Base-by-base conservation (phyloP, 2,797 vertebrate species). In the Helostoma temminkii region DNA sequence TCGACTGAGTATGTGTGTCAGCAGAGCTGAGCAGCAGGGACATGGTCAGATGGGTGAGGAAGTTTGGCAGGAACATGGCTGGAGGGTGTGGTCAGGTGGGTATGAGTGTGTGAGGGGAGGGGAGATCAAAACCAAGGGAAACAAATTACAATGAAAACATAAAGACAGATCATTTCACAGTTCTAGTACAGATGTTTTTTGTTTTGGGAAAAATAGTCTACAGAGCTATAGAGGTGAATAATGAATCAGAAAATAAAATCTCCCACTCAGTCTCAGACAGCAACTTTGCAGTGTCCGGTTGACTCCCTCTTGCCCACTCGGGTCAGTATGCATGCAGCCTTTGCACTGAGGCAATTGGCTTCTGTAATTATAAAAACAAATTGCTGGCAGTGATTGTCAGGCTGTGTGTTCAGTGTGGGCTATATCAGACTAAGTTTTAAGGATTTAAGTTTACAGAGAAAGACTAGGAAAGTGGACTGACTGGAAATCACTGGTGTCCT, bases 351-450 rank as follows among this genome's bases (percentile, higher is more conserved):
- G 48, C 47, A 59, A 34, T 42, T 62, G 50, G 43, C 47, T 60
- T 67, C 52, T n/a, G 25, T 71, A 66, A 78, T 76, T 67, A 70
- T 12, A 58, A 58, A 43, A 70, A 66, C 15, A 16, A 63, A 11
- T 6, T 12, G 0, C 19, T 41, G 66, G 39, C 62, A 41, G 24
- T 19, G 32, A 52, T 8, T 10, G n/a, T 16, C 26, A 18, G 1
- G n/a, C 41, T 32, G 19, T 30, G 7, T 19, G 21, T 41, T 36
- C 16, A 22, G 19, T 34, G 25, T 1, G 14, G 56, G 26, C 12
- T 14, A 6, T 9, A 19, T 41, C 32, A 16, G 18, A 0, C 21
- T 0, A 66, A 57, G 30, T 49, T 49, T 50, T 42, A 9, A 48
- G 56, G n/a, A n/a, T n/a, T n/a, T 9, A 47, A 43, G 36, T 11